Base-by-base conservation (phyloP, 2,888 invertebrate genomes). In the Dyspetes luteomarginatus region DNA sequence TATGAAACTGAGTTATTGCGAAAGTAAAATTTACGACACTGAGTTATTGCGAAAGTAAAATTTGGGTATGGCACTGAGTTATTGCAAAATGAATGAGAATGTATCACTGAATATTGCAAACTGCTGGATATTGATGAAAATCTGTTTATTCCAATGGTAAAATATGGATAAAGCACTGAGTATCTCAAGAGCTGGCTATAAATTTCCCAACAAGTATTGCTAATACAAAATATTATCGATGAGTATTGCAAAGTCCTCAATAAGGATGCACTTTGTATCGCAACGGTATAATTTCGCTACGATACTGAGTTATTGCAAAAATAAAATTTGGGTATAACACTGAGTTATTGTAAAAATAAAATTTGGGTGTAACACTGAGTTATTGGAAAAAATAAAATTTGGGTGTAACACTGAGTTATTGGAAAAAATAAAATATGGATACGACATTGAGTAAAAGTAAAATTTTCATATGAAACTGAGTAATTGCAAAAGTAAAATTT, bases 281-380 rank as follows among this genome's bases (percentile, higher is more conserved):
- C 0, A 17, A 36, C 3, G 7, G 12, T 24, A 28, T 15, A 26
- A 28, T 36, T 24, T 3, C 4, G 60, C 52, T 9, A 30, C 36
- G 56, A 0, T 9, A 64, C 22, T 60, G 62, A 72, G 45, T 76
- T 60, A 67, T 80, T 7, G 28, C 65, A 45, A 9, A 41, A 0
- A n/a, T 17, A 41, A 2, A 26, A 30, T 52, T 22, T 50, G 22
- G 69, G 28, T 9, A 19, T 17, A 22, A 36, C 4, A 2, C 28
- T 50, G 22, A 58, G 12, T 12, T 26, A 43, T 67, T 52, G 19
- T 19, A 26, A 17, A 30, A 0, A 9, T 0, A 0, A 1, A 2
- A 41, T 28, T 60, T 43, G 12, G 19, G 19, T 60, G 50, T 15
- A 1, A 17, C 12, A 41, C 5, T 55, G 52, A 68, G 52, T 68